Evolutionary conservation across 2,888 invertebrate genomes (phyloP).

Genomic region (Drepanosiphum platanoidis): DNA sequence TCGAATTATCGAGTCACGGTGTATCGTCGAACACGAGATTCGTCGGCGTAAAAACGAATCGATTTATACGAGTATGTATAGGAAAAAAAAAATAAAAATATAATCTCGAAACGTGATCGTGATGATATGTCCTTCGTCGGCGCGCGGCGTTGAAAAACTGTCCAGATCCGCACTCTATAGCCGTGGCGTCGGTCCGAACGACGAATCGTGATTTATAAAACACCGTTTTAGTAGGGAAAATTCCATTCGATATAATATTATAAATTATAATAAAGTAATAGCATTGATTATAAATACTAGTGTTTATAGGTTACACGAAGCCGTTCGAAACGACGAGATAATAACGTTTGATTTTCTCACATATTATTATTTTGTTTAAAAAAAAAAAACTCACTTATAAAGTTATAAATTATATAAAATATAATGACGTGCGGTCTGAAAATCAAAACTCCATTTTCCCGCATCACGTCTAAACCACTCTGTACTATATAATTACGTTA

Average conservation of each 20-base stretch:
- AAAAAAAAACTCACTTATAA: too few species aligned
- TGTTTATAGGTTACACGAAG: too few species aligned
- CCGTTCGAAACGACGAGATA: background rate
- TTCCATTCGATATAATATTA: background rate
- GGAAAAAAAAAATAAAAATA: constrained; percentile 18
- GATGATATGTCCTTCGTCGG: constrained; percentile 22
- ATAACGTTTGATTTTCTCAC: too few species aligned
- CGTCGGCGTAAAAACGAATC: constrained; percentile 17
- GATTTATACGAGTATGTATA: constrained; percentile 19
- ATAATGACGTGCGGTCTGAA: too few species aligned
- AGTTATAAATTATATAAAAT: too few species aligned
- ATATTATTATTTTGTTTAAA: background rate
- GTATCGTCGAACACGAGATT: constrained; percentile 13
- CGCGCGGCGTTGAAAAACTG: constrained; percentile 38
- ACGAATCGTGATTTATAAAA: background rate
- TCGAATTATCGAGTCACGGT: background rate
- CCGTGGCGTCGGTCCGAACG: constrained; percentile 10
- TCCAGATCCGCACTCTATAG: too few species aligned
- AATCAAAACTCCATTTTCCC: too few species aligned
- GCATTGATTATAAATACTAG: too few species aligned
- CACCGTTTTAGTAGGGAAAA: constrained; percentile 17
- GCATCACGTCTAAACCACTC: too few species aligned
- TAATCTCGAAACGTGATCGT: constrained; percentile 54
- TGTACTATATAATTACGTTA: too few species aligned
- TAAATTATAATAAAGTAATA: background rate